phyloP scores from a whole-genome alignment of 2,888 invertebrate species.

The Diadromus collaris region DNA sequence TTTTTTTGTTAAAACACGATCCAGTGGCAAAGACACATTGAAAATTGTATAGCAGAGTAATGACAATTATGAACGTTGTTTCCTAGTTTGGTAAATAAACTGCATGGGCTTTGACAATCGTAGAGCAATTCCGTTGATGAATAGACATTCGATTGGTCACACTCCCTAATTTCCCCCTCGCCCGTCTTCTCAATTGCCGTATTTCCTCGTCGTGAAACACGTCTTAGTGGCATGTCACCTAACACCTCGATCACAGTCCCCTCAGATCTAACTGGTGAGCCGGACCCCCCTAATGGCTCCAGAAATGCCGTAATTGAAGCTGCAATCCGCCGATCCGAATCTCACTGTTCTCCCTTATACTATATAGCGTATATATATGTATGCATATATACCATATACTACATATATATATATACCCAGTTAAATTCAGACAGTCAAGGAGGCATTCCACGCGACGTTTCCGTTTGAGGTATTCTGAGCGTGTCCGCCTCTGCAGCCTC shows the following conservation, averaged over 20 bases:
- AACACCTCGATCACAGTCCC: conserved; percentile 21
- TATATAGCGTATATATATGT: conserved; percentile 15
- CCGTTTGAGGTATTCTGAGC: conserved; percentile 55
- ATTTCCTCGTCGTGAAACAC: conserved; percentile 30
- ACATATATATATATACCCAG: conserved; percentile 21
- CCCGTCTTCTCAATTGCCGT: neutral
- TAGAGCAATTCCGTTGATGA: conserved; percentile 10
- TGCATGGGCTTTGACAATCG: neutral
- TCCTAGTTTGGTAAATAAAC: neutral
- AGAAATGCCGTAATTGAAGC: conserved; percentile 59
- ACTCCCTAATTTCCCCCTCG: conserved; percentile 5
- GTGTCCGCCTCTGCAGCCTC: conserved; percentile 51
- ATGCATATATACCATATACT: conserved; percentile 26
- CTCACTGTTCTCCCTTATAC: conserved; percentile 18
- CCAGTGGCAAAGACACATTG: neutral
- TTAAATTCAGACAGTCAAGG: neutral
- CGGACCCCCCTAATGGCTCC: conserved; percentile 54
- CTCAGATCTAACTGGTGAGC: conserved; percentile 26
- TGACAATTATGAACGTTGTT: too few relatives aligned
- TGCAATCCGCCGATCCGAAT: conserved; percentile 46
- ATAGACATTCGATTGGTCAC: conserved; percentile 16
- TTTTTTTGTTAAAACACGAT: too few relatives aligned
- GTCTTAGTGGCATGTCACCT: conserved; percentile 13
- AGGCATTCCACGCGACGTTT: conserved; percentile 42
- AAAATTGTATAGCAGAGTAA: neutral